These are phyloP conservation scores for Apteryx mantelli DNA, from an alignment of 2,113 vertebrate species.

Conservation along the genomic window DNA sequence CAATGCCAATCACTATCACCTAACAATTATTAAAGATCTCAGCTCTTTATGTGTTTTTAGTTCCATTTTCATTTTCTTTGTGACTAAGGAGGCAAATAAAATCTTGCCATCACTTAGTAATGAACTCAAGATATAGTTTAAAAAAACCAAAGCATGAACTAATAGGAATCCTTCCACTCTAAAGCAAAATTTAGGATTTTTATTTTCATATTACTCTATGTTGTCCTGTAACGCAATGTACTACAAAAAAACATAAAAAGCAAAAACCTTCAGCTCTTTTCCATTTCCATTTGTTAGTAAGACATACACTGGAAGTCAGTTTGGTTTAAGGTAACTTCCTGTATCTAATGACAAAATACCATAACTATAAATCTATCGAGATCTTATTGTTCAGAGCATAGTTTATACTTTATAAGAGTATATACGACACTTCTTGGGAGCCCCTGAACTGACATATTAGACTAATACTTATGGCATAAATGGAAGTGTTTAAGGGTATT, in stretches of 20 bases:
- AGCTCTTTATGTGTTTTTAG: background rate
- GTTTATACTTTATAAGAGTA: background rate
- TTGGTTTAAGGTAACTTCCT: background rate
- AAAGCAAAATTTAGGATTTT: background rate
- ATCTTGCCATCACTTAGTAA: background rate
- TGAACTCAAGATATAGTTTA: background rate
- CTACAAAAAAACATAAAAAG: background rate
- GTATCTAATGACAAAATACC: background rate
- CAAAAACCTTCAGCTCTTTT: background rate
- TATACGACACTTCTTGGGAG: background rate
- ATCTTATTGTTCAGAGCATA: background rate
- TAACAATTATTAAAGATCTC: background rate
- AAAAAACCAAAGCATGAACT: background rate
- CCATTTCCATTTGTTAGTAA: background rate
- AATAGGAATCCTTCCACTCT: fast-evolving
- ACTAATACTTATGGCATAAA: background rate
- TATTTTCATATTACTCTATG: background rate
- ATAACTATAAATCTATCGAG: background rate
- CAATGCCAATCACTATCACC: background rate
- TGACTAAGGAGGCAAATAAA: background rate
- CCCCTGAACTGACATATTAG: background rate
- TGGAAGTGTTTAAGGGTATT: background rate
- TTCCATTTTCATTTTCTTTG: background rate
- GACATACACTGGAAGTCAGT: background rate
- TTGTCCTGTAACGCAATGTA: background rate